Conservation (phyloP, 1,140 invertebrate genomes). For the Chymomyza costata region DNA sequence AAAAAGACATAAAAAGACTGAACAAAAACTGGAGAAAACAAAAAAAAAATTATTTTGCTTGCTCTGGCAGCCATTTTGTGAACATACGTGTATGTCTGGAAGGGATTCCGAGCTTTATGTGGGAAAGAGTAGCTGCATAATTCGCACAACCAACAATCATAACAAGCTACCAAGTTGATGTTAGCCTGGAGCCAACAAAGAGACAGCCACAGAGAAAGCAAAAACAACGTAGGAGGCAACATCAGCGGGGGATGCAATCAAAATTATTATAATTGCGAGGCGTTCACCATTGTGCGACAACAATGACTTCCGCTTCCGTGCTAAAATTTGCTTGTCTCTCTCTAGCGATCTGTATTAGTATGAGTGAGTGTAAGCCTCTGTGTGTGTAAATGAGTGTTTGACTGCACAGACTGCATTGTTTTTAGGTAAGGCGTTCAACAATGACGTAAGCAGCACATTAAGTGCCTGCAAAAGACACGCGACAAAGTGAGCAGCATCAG, state of each 20-base stretch:
- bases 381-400: slow-evolving; percentile 20
- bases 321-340: slow-evolving; percentile 56
- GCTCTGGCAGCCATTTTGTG: slow-evolving; percentile 12
- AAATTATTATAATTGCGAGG: slow-evolving; percentile 74
- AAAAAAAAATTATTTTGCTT: slow-evolving; percentile 24
- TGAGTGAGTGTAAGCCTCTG: no score
- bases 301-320: slow-evolving; percentile 74
- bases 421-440: slow-evolving; percentile 34
- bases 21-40: slow-evolving; percentile 23
- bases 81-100: slow-evolving; percentile 10
- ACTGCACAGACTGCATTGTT: slow-evolving; percentile 53
- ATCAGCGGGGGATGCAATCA: slow-evolving; percentile 48
- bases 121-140: slow-evolving; percentile 41
- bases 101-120: neutral
- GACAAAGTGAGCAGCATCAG: slow-evolving; percentile 45
- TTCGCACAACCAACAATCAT: slow-evolving; percentile 48
- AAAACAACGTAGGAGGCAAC: neutral
- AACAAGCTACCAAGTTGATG: slow-evolving; percentile 40
- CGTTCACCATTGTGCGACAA: slow-evolving; percentile 73
- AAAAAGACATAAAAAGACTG: slow-evolving; percentile 30
- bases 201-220: no score
- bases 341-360: slow-evolving; percentile 5
- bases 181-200: no score
- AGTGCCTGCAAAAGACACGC: slow-evolving; percentile 68
- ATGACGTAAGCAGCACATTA: slow-evolving; percentile 43